Conservation (phyloP, 2,888 invertebrate genomes). For the Hirtodrosophila histrioides region DNA sequence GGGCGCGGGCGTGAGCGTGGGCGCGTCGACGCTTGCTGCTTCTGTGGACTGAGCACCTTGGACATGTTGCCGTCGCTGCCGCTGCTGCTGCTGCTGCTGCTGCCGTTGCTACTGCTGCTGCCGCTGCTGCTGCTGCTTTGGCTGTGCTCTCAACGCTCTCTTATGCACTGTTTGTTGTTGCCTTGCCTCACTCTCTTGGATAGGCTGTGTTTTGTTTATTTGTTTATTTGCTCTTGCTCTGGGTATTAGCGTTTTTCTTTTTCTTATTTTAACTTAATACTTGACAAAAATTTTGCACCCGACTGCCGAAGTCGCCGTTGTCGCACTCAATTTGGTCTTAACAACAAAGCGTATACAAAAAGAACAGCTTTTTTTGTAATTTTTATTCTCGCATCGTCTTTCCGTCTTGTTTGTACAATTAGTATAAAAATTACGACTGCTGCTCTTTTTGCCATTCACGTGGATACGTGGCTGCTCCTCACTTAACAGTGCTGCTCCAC, state of each 20-base stretch:
- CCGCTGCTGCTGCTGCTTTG: background rate
- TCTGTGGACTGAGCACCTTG: slow-evolving; percentile 71
- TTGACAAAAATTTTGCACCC: slow-evolving; percentile 19
- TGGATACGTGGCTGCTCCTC: slow-evolving; percentile 29
- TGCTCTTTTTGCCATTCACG: slow-evolving; percentile 36
- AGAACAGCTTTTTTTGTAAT: slow-evolving; percentile 19
- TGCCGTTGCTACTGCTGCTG: background rate
- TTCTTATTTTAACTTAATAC: slow-evolving; percentile 1
- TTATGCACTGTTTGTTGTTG: slow-evolving; percentile 17
- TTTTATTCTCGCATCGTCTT: slow-evolving; percentile 38
- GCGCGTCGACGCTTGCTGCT: slow-evolving; percentile 46
- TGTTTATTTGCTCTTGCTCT: slow-evolving; percentile 31
- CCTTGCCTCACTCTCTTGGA: background rate
- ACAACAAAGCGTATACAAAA: slow-evolving; percentile 18
- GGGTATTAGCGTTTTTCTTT: slow-evolving; percentile 3
- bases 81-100: background rate
- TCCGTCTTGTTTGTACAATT: slow-evolving; percentile 41
- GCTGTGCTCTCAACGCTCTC: background rate
- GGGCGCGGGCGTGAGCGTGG: slow-evolving; percentile 35
- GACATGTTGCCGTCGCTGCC: slow-evolving; percentile 59
- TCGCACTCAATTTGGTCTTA: slow-evolving; percentile 25
- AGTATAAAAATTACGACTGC: slow-evolving; percentile 37
- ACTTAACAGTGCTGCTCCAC: slow-evolving; percentile 19
- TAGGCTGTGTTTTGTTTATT: slow-evolving; percentile 38
- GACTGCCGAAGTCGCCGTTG: slow-evolving; percentile 8